phyloP scores from a whole-genome alignment of 1,140 invertebrate genomes.

The Zelostemma sp. region DNA sequence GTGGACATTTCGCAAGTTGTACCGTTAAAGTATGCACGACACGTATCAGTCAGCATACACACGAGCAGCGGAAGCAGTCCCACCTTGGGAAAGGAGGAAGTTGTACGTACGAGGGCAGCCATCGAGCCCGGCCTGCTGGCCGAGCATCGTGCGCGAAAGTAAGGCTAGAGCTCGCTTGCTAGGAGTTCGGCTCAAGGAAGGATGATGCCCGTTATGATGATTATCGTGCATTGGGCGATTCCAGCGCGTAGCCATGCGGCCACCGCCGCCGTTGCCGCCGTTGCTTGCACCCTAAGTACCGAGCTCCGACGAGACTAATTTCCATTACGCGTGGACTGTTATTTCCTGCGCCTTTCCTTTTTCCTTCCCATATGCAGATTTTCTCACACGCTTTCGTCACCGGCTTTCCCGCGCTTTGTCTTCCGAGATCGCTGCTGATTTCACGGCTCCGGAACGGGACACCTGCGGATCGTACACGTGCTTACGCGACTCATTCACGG shows the following conservation, averaged over 20 bases:
- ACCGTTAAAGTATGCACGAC: slow-evolving; percentile 1
- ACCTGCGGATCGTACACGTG: neutral
- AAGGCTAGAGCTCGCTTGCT: slow-evolving; percentile 24
- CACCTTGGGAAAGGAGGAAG: slow-evolving; percentile 39
- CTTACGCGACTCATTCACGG: slow-evolving; percentile 12
- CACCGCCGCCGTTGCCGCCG: slow-evolving; percentile 6
- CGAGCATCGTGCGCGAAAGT: slow-evolving; percentile 23
- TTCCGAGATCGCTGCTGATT: neutral
- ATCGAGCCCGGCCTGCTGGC: neutral
- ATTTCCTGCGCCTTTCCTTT: slow-evolving; percentile 4
- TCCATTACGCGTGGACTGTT: slow-evolving; percentile 13
- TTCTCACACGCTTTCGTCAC: slow-evolving; percentile 28
- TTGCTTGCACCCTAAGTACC: slow-evolving; percentile 8
- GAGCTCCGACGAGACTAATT: neutral
- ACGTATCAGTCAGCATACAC: neutral
- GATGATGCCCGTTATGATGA: slow-evolving; percentile 56
- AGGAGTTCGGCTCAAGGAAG: slow-evolving; percentile 44
- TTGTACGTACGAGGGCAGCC: neutral
- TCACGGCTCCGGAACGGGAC: neutral
- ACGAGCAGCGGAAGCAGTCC: slow-evolving; percentile 21
- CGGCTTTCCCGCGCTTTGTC: slow-evolving; percentile 1
- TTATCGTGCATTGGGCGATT: slow-evolving; percentile 50
- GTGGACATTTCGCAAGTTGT: neutral
- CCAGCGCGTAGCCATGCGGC: slow-evolving; percentile 32
- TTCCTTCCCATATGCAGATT: slow-evolving; percentile 19